Base-by-base conservation (phyloP, 64 coral and sea anemone genomes). In the Platygyra sinensis region DNA sequence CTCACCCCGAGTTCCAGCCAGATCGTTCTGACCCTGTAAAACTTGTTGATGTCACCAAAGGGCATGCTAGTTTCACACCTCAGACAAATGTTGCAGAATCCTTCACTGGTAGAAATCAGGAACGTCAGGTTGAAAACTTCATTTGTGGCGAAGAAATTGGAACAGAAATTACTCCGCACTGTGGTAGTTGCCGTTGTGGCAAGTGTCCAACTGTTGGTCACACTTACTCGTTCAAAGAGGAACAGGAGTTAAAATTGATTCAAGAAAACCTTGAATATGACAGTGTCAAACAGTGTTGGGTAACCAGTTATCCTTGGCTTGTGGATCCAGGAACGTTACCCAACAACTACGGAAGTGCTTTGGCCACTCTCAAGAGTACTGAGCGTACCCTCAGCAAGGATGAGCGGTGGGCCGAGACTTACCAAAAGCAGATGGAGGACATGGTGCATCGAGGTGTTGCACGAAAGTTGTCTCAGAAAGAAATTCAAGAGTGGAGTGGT, bases 171-270 rank as follows among this genome's bases (percentile, higher is more conserved):
- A 93, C 55, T 25, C 87, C 92, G 6, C 86, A 72, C 38, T 94
- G 86, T 72, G 87, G 72, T 80, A 80, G 92, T 55, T 83, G 80
- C 55, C 60, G 87, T 46, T 89, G 80, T 50, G 64, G 33, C 67
- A 92, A 92, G 51, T 92, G 75, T 19, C 90, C 90, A 15, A 79
- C 33, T 39, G 86, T 88, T 42, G 91, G 86, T 6, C 82, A 87
- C 39, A 91, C 17, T 73, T 92, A 86, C 39, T 92, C 81, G 0
- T 88, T 93, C 60, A 93, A 80, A 61, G 91, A 93, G 78, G 91
- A 93, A 59, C 91, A 93, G 42, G 77, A 93, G 72, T 25, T 93
- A 22, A 80, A 73, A 57, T 52, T 93, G 91, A 93, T 93, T 39
- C 76, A 76, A 72, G 91, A 73, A 22, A 93, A 89, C 57, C 73